A percentile compares a stretch with the other conserved stretches of the same genome.
phyloP scores from a whole-genome alignment of 2,797 vertebrate genomes.

The Peromyscus melanophrys region DNA sequence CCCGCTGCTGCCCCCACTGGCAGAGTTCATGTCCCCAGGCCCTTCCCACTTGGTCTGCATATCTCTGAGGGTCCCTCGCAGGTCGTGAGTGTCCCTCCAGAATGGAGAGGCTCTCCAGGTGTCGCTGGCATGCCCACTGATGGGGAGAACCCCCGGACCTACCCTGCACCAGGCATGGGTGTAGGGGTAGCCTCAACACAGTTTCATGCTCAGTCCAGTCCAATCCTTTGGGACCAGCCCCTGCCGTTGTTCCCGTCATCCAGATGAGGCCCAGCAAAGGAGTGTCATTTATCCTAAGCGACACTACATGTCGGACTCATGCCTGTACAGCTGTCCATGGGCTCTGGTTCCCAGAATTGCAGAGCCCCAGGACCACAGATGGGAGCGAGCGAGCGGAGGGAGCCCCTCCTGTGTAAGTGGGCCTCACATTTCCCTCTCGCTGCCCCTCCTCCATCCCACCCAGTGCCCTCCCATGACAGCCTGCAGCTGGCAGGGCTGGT shows the following conservation, averaged over 20 bases:
- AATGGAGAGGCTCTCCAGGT: neutral
- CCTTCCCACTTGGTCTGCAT: neutral
- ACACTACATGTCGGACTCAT: accelerated
- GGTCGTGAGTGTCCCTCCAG: neutral
- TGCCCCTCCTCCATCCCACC: neutral
- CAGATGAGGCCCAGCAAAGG: neutral
- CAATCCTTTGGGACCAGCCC: neutral
- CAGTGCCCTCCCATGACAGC: slow-evolving; percentile 20
- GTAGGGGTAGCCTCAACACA: accelerated
- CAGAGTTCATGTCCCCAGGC: neutral
- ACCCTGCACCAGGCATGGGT: neutral
- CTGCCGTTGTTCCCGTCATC: neutral
- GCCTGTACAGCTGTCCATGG: neutral
- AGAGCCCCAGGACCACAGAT: neutral
- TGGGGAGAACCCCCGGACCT: neutral
- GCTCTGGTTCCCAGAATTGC: neutral
- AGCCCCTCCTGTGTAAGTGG: neutral
- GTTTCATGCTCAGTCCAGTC: neutral
- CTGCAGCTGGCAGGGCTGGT: slow-evolving; percentile 67
- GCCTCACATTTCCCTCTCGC: neutral
- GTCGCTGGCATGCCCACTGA: accelerated
- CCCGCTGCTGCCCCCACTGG: neutral
- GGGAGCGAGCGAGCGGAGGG: neutral
- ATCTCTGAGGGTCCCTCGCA: neutral
- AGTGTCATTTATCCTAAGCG: neutral